Conservation (phyloP, 1,140 invertebrate species). For the Matsumurasca onukii region DNA sequence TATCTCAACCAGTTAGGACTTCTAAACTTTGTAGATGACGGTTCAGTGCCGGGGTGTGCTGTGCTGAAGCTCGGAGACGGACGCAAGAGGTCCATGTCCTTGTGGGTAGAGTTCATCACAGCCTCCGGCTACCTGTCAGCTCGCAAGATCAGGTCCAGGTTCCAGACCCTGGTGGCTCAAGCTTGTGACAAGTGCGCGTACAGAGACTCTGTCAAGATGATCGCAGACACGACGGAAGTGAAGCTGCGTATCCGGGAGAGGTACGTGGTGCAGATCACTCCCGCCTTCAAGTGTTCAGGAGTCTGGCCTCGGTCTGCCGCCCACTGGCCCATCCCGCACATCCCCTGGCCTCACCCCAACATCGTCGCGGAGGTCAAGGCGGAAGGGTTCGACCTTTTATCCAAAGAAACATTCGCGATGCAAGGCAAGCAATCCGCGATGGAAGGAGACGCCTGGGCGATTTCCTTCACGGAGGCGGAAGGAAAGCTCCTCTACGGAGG, state of each 20-base stretch:
- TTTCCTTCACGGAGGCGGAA: conserved; percentile 93
- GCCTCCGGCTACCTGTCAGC: conserved; percentile 92
- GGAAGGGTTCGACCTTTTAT: conserved; percentile 95
- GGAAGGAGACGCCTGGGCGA: conserved; percentile 97
- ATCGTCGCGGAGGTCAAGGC: conserved; percentile 95
- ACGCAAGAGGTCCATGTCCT: conserved; percentile 91
- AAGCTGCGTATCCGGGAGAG: conserved; percentile 83
- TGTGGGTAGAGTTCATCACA: conserved; percentile 97
- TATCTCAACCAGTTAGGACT: conserved; percentile 99
- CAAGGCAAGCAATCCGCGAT: conserved; percentile 94
- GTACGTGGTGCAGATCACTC: conserved; percentile 85
- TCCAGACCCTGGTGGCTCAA: conserved; percentile 90
- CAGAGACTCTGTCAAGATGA: conserved; percentile 88
- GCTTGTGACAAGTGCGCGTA: conserved; percentile 91
- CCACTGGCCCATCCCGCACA: conserved; percentile 91
- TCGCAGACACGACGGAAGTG: conserved; percentile 87
- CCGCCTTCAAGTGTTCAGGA: conserved; percentile 89
- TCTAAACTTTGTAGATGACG: conserved; percentile 95
- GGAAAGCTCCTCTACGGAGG: conserved; percentile 87
- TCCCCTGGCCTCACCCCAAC: conserved; percentile 92
- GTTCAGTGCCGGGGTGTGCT: conserved; percentile 88
- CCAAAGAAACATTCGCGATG: conserved; percentile 83
- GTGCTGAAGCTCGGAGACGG: conserved; percentile 92
- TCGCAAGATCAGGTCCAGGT: conserved; percentile 87
- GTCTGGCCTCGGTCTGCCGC: conserved; percentile 94